Evolutionary conservation across 2,113 vertebrate species (phyloP), one percentile per base, ranked within the genome.

Genomic region (Camelus bactrianus): DNA sequence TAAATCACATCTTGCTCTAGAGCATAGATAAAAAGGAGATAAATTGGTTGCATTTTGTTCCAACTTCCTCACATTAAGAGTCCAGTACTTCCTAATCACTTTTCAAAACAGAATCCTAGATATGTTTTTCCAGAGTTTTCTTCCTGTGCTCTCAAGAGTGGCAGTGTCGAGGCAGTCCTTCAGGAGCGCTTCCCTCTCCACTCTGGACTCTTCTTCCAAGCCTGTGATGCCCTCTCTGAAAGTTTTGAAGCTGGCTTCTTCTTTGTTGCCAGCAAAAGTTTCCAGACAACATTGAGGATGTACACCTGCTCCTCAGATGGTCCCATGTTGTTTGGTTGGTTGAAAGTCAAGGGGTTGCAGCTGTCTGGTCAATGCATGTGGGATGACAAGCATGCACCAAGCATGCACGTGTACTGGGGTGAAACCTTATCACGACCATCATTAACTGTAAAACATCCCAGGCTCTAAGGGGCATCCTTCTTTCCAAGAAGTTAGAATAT

Each of bases 321-420:
- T 24, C 64, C 30, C 35, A 56, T 56, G n/a, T 30, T 20, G 3
- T 2, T 42, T 73, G 19, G 9, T 14, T 42, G n/a, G 16, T 42
- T 85, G 50, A 82, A 81, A 81, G 14, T 46, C 72, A 95, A 76
- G 62, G 9, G 3, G 2, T 86, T 65, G 19, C 54, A 87, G 20
- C 30, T 69, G 0, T 48, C n/a, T 17, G 54, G 26, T 19, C 42
- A 77, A 65, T 42, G 24, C 1, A 16, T 62, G 12, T 30, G 20
- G n/a, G 77, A 83, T 19, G 26, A 91, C 5, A 3, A 46, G 38
- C 16, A 82, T 77, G 4, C 2, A 0, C 46, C 16, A 82, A 82
- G 4, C 2, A 0, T 4, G 8, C 9, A 35, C 10, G 0, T 67
- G 4, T 16, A 58, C 8, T 80, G 38, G 22, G 56, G 69, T 12